Conservation (phyloP, 2,888 invertebrate genomes). For the Tuta absoluta region DNA sequence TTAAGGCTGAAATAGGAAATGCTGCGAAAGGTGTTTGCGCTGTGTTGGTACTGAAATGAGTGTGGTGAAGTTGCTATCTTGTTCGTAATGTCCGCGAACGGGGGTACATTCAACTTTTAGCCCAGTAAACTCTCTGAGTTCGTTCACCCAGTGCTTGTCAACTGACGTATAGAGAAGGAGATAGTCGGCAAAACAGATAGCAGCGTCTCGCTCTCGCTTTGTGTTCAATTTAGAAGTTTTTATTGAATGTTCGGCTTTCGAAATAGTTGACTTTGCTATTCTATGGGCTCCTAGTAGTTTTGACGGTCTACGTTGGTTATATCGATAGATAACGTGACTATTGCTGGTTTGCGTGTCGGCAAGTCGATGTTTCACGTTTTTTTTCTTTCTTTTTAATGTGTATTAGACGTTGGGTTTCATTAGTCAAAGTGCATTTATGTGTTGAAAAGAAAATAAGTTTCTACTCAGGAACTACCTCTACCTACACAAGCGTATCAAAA, state of each 20-base stretch:
- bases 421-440: constrained; percentile 21
- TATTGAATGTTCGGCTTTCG: constrained; percentile 70
- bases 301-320: constrained; percentile 76
- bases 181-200: constrained; percentile 58
- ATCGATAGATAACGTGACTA: constrained; percentile 71
- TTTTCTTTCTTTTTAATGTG: constrained; percentile 8
- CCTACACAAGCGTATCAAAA: too few species aligned
- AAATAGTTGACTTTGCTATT: constrained; percentile 71
- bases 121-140: constrained; percentile 81
- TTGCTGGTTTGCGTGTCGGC: constrained; percentile 44
- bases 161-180: constrained; percentile 76
- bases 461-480: too few species aligned
- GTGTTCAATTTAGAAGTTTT: constrained; percentile 76
- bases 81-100: constrained; percentile 82
- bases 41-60: constrained; percentile 46
- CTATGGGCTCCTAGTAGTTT: constrained; percentile 75
- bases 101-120: constrained; percentile 82
- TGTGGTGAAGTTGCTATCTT: constrained; percentile 81
- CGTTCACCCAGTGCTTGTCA: constrained; percentile 82
- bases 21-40: constrained; percentile 58
- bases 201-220: constrained; percentile 59
- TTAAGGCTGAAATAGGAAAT: constrained; percentile 43
- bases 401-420: constrained; percentile 23
- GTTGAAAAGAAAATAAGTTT: constrained; percentile 21
- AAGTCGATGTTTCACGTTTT: constrained; percentile 25